Conservation (phyloP, 2,113 vertebrate species). For the Chunga burmeisteri region DNA sequence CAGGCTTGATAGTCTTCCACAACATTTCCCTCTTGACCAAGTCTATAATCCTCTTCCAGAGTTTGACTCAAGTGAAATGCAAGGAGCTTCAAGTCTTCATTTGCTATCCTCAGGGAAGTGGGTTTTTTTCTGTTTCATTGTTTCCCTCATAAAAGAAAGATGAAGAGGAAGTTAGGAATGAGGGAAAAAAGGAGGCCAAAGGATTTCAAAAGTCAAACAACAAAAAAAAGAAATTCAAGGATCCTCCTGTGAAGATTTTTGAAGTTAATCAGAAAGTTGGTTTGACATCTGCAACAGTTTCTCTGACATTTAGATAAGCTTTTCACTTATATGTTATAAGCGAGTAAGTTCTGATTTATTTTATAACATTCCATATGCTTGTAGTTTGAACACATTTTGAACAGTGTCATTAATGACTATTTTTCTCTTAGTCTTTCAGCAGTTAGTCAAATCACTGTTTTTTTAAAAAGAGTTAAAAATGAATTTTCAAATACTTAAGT, state of each 20-base stretch:
- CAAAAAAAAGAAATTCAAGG: background rate
- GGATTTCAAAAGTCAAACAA: constrained; percentile 18
- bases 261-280: background rate
- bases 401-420: background rate
- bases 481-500: background rate
- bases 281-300: background rate
- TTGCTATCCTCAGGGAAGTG: background rate
- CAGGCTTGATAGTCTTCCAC: background rate
- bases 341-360: background rate
- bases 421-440: background rate
- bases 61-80: background rate
- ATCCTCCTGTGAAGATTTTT: background rate
- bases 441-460: background rate
- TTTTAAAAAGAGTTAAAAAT: background rate
- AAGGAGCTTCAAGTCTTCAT: background rate
- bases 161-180: background rate
- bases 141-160: background rate
- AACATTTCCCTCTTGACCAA: constrained; percentile 15
- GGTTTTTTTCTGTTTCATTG: background rate
- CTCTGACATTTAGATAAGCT: background rate
- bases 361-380: background rate
- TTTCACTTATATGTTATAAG: background rate
- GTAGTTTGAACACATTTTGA: background rate
- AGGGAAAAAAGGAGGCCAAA: background rate
- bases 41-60: constrained; percentile 29